Percentiles rank a stretch among this genome's conserved stretches.
phyloP scores from a whole-genome alignment of 2,888 invertebrate species.

The Diplazon laetatorius region DNA sequence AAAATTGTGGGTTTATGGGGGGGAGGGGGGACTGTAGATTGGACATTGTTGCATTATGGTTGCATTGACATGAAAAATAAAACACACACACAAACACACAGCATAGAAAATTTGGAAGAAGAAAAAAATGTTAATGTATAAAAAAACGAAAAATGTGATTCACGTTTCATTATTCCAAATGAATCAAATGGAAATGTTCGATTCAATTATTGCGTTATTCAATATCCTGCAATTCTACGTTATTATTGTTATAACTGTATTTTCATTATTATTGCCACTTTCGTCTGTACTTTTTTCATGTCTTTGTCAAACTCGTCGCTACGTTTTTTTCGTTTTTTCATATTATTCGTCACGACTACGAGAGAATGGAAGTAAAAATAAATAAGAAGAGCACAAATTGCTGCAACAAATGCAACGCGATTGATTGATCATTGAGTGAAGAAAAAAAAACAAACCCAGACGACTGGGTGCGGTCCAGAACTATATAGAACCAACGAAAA shows the following conservation, averaged over 20 bases:
- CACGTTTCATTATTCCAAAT: no score
- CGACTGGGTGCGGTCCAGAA: slow-evolving; percentile 45
- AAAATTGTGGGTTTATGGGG: slow-evolving; percentile 16
- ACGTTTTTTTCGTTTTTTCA: slow-evolving; percentile 21
- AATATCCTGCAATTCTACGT: background rate
- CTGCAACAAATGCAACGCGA: slow-evolving; percentile 27
- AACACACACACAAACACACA: no score
- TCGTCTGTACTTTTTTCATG: slow-evolving; percentile 15
- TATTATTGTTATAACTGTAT: background rate
- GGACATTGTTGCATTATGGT: no score
- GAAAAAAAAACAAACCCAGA: slow-evolving; percentile 37
- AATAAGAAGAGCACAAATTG: no score
- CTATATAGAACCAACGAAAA: slow-evolving; percentile 42
- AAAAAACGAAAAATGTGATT: no score
- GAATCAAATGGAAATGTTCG: no score
- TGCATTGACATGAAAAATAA: no score
- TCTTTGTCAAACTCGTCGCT: slow-evolving; percentile 17
- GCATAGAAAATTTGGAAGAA: no score
- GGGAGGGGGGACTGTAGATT: no score
- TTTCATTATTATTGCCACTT: slow-evolving; percentile 17
- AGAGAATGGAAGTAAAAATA: no score
- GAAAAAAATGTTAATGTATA: no score
- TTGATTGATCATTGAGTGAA: slow-evolving; percentile 46
- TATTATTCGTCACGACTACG: slow-evolving; percentile 1
- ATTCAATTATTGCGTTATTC: background rate